Percentiles rank a stretch among this genome's conserved stretches.
phyloP scores from a whole-genome alignment of 2,113 vertebrate species.

The Microcebus tavaratra region DNA sequence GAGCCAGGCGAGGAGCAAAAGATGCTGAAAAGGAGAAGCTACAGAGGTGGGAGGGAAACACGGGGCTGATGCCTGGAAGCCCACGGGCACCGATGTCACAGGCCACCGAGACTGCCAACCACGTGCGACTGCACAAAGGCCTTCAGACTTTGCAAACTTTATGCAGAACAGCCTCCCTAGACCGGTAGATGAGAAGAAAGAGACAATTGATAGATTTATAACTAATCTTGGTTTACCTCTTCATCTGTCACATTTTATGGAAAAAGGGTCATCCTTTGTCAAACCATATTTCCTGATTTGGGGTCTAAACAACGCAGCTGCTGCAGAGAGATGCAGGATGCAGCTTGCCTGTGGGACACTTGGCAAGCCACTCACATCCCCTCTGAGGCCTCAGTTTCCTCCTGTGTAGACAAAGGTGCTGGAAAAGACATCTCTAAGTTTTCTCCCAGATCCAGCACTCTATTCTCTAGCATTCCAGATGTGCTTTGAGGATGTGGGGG shows the following conservation, averaged over 20 bases:
- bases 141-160: neutral
- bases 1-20: neutral
- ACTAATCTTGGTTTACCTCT: neutral
- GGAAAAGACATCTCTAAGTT: neutral
- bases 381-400: conserved; percentile 15
- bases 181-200: neutral
- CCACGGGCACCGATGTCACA: neutral
- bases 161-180: neutral
- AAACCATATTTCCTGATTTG: neutral
- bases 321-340: neutral
- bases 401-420: neutral
- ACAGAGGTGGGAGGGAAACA: neutral
- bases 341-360: neutral
- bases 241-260: neutral
- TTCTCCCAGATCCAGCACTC: neutral
- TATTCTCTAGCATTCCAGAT: neutral
- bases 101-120: neutral
- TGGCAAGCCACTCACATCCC: neutral
- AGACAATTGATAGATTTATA: neutral
- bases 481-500: neutral
- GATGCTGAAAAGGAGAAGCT: neutral
- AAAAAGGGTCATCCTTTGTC: neutral
- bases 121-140: neutral
- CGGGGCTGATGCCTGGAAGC: neutral
- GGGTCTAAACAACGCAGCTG: neutral